Conservation (phyloP, 2,888 invertebrate species). For the Drosophila affinis region DNA sequence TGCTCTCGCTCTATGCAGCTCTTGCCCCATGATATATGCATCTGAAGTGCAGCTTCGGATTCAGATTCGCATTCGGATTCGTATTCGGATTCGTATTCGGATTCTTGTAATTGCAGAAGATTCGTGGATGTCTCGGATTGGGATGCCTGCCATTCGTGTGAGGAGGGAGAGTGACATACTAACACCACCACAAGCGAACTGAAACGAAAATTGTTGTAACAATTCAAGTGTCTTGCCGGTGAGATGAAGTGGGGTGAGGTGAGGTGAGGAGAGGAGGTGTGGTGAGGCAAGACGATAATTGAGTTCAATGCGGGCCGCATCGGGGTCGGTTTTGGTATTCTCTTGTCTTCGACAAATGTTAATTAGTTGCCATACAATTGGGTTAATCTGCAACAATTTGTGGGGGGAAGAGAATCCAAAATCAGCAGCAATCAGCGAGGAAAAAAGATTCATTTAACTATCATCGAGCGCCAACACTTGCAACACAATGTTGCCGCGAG, state of each 20-base stretch:
- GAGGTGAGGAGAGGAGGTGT: too few species aligned
- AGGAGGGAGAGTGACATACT: slow-evolving; percentile 41
- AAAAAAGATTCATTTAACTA: slow-evolving; percentile 21
- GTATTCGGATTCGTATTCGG: slow-evolving; percentile 3
- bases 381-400: slow-evolving; percentile 59
- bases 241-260: slow-evolving; percentile 50
- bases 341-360: slow-evolving; percentile 73
- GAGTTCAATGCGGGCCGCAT: slow-evolving; percentile 72
- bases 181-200: slow-evolving; percentile 37
- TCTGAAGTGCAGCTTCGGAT: slow-evolving; percentile 19
- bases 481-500: slow-evolving; percentile 21
- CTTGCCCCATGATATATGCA: slow-evolving; percentile 17
- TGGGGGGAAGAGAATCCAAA: slow-evolving; percentile 29
- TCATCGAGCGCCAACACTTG: slow-evolving; percentile 19
- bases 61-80: slow-evolving; percentile 17
- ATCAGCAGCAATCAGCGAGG: slow-evolving; percentile 3
- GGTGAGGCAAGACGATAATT: slow-evolving; percentile 76
- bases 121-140: slow-evolving; percentile 15
- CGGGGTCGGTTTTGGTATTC: slow-evolving; percentile 36
- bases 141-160: not conserved
- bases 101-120: slow-evolving; percentile 50
- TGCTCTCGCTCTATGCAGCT: slow-evolving; percentile 10
- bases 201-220: slow-evolving; percentile 68
- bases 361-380: slow-evolving; percentile 69
- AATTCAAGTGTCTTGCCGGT: slow-evolving; percentile 27